phyloP scores from a whole-genome alignment of 2,113 vertebrate genomes.

The Epinephelus lanceolatus region DNA sequence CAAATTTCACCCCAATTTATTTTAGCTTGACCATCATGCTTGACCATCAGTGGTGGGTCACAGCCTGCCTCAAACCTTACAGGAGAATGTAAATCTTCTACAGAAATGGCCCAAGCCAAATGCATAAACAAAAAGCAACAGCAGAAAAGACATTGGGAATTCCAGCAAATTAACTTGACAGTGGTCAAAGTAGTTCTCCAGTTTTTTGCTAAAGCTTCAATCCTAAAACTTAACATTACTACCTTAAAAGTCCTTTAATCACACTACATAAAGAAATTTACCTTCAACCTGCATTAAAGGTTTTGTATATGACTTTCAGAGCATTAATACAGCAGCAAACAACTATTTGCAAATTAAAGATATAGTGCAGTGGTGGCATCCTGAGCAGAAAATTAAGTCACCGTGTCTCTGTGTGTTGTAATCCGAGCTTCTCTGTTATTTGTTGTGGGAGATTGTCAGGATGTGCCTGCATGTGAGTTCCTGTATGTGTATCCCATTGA shows the following conservation, averaged over 20 bases:
- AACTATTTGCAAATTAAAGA: too few species aligned
- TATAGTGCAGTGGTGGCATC: too few species aligned
- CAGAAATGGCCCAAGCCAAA: slow-evolving; percentile 1
- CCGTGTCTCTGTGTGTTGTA: too few species aligned
- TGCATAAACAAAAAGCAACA: background rate
- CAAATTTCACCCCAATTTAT: slow-evolving; percentile 20
- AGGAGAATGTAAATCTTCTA: slow-evolving; percentile 3
- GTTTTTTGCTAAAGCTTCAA: background rate
- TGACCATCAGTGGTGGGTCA: slow-evolving; percentile 8
- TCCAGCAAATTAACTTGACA: background rate
- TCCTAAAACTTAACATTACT: background rate
- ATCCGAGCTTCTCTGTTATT: too few species aligned
- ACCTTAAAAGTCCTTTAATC: background rate
- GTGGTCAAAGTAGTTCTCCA: background rate
- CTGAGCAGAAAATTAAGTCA: too few species aligned
- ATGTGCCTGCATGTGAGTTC: too few species aligned
- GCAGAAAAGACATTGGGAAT: background rate
- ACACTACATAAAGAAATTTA: background rate
- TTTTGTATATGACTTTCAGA: too few species aligned
- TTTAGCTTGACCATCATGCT: slow-evolving; percentile 11
- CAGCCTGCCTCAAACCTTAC: slow-evolving; percentile 26
- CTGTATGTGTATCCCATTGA: too few species aligned
- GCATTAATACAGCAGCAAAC: too few species aligned
- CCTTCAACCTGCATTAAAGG: background rate
- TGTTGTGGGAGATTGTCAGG: too few species aligned